These are phyloP conservation scores for Scopus umbretta DNA, from an alignment of 2,113 vertebrate genomes.

Conservation along the genomic window DNA sequence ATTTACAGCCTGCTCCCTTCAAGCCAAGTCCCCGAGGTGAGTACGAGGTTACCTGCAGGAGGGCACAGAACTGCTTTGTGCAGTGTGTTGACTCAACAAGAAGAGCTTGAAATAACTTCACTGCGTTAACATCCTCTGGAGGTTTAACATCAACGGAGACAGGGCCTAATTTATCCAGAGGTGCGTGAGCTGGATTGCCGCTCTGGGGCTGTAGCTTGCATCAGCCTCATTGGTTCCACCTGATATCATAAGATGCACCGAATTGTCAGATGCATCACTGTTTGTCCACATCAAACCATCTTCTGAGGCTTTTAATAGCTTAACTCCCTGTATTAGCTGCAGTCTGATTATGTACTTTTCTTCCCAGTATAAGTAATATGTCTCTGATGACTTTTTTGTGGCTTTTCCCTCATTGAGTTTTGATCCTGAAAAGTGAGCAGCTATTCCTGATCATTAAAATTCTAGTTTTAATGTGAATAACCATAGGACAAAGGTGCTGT, in stretches of 20 bases:
- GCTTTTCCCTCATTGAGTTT: not conserved
- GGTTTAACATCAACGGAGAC: not conserved
- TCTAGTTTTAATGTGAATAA: not conserved
- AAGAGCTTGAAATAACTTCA: not conserved
- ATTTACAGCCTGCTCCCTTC: not conserved
- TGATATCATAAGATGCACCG: not conserved
- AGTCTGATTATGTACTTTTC: not conserved
- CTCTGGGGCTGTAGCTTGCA: not conserved
- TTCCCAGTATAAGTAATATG: not conserved
- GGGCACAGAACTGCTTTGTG: not conserved
- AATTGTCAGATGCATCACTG: not conserved
- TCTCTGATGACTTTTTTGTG: not conserved
- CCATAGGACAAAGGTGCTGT: fast-evolving
- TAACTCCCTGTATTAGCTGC: not conserved
- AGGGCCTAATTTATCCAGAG: not conserved
- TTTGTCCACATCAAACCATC: not conserved
- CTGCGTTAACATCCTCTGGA: not conserved
- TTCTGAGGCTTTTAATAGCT: not conserved
- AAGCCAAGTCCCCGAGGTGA: not conserved
- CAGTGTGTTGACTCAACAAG: not conserved
- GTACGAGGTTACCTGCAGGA: not conserved
- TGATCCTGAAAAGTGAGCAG: not conserved
- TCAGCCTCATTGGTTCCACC: not conserved
- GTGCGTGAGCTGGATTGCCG: not conserved
- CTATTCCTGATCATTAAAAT: not conserved